These are phyloP conservation scores for Acipenser ruthenus DNA, from an alignment of 2,797 vertebrate species.

Conservation along the genomic window DNA sequence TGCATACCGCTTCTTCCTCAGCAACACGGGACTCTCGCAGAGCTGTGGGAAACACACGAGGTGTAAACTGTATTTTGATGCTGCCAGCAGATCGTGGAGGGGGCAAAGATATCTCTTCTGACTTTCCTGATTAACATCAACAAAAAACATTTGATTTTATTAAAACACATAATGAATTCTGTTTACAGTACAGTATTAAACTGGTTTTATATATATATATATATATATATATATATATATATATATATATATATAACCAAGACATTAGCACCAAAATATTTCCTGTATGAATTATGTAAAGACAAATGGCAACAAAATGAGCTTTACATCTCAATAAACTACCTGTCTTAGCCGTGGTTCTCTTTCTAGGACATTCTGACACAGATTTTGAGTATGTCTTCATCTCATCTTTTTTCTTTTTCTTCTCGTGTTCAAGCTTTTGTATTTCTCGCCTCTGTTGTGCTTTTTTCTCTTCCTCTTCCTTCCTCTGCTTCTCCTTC, in stretches of 20 bases:
- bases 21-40: constrained; percentile 74
- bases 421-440: constrained; percentile 22
- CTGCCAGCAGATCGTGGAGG: constrained; percentile 61
- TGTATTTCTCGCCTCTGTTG: constrained; percentile 21
- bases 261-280: no score
- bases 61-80: constrained; percentile 76
- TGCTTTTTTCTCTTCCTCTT: constrained; percentile 31
- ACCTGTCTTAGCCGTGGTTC: neutral
- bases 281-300: no score
- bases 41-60: constrained; percentile 82
- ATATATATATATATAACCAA: no score
- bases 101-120: constrained; percentile 48
- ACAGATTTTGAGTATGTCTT: no score
- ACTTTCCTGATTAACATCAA: constrained; percentile 33
- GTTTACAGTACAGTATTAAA: no score
- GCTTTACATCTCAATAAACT: neutral
- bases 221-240: no score
- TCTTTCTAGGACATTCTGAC: no score
- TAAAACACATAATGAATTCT: neutral
- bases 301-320: no score
- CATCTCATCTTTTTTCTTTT: constrained; percentile 3
- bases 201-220: no score
- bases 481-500: constrained; percentile 51
- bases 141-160: constrained; percentile 3
- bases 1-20: constrained; percentile 81